Evolutionary conservation across 2,113 vertebrate genomes (phyloP).

Genomic region (Mixornis gularis): DNA sequence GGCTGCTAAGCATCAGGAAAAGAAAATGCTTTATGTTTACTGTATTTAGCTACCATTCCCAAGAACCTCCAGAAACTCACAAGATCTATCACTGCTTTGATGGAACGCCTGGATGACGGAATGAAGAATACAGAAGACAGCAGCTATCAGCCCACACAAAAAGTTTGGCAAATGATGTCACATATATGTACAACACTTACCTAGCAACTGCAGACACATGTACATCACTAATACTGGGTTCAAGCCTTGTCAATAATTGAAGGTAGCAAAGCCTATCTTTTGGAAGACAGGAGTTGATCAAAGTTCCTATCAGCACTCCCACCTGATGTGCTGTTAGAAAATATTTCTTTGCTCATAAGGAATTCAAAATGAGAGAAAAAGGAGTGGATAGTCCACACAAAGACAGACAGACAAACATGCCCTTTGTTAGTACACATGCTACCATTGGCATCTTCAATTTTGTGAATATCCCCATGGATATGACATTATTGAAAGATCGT

Average conservation of each 20-base stretch:
- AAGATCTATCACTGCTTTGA: not conserved
- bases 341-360: not conserved
- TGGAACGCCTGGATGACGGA: not conserved
- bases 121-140: not conserved
- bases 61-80: not conserved
- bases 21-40: not conserved
- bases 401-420: not conserved
- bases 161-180: slow-evolving; percentile 5
- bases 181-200: not conserved
- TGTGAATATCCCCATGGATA: not conserved
- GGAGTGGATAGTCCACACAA: not conserved
- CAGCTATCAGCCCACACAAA: not conserved
- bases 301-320: not conserved
- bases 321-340: not conserved
- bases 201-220: not conserved
- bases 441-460: not conserved
- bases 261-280: not conserved
- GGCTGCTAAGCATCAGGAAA: not conserved
- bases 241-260: not conserved
- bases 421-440: not conserved
- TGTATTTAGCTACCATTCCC: not conserved
- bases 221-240: not conserved
- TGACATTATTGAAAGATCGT: not conserved
- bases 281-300: not conserved
- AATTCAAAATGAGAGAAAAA: not conserved